Evolutionary conservation across 2,113 vertebrate species (phyloP), one percentile per base, ranked within the genome.

Genomic region (Eudyptes chrysolophus): DNA sequence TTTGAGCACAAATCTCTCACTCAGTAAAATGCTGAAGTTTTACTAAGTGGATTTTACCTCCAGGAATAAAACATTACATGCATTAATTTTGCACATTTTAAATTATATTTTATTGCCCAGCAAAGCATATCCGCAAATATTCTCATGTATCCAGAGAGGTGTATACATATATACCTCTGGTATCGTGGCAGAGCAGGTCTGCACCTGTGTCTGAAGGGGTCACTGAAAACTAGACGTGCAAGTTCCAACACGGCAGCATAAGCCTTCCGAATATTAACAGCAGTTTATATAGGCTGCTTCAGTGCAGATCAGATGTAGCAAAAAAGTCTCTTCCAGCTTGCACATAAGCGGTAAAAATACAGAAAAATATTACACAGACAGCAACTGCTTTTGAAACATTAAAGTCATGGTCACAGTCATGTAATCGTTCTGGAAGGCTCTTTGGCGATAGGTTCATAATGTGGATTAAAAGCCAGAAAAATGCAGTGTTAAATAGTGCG

Each of bases 101-200:
- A 84, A 77, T 85, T 65, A 18, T 10, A n/a, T 77, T 90, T 84
- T 16, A 72, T 88, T 88, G 85, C 62, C 68, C 85, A 93, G 82
- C 16, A 86, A 92, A 88, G 78, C 58, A 48, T 17, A 72, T 3
- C 44, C 3, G 6, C 36, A 70, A 62, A 77, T 29, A 74, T 7
- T n/a, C 85, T 34, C 8, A 12, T 1, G 8, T 17, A 11, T 29
- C 3, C 0, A 7, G 61, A 20, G 80, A 34, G 38, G 14, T 42
- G 42, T 42, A 42, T 42, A 42, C 42, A 42, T 42, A 42, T 42
- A 42, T 42, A 42, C 42, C 42, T 42, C 25, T 61, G 77, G 36
- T 44, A 29, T 6, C 0, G 1, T 1, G 13, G 76, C 49, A 61
- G 51, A 75, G 61, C 49, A 71, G 77, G 60, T 54, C 74, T 58